Percentiles rank a stretch among this genome's conserved stretches.
Evolutionary conservation across 2,888 invertebrate genomes (phyloP).

Genomic region (Machimus rusticus): DNA sequence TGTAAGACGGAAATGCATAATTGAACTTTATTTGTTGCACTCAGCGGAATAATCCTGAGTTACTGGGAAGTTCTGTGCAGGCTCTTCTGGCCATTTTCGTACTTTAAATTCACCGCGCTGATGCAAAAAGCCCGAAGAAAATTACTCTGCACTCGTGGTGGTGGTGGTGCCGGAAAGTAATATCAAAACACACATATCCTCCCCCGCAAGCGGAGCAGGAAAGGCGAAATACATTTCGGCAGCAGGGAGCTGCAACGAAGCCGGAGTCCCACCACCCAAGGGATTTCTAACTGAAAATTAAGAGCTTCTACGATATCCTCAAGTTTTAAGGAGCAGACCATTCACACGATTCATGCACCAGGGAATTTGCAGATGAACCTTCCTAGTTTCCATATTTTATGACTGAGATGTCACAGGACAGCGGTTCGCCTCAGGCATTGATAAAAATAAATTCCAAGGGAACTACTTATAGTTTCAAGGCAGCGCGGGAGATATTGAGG

Average conservation of each 20-base stretch:
- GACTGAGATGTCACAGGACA: slow-evolving; percentile 27
- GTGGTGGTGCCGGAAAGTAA: background rate
- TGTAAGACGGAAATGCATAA: slow-evolving; percentile 31
- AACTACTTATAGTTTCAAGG: slow-evolving; percentile 10
- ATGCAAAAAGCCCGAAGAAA: slow-evolving; percentile 1
- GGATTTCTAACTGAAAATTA: slow-evolving; percentile 41
- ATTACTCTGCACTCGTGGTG: background rate
- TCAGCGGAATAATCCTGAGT: slow-evolving; percentile 26
- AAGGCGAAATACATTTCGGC: background rate
- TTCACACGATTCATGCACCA: slow-evolving; percentile 35
- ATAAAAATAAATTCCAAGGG: slow-evolving; percentile 28
- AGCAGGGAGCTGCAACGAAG: background rate
- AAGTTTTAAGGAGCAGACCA: slow-evolving; percentile 31
- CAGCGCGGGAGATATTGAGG: background rate
- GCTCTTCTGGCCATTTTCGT: background rate
- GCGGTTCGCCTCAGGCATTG: slow-evolving; percentile 1
- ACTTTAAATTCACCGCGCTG: slow-evolving; percentile 15
- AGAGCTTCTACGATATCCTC: slow-evolving; percentile 32
- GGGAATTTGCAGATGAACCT: slow-evolving; percentile 38
- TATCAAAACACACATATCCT: background rate
- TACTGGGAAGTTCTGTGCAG: slow-evolving; percentile 10
- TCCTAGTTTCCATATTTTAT: slow-evolving; percentile 40
- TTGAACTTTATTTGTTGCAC: slow-evolving; percentile 41
- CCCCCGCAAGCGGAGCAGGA: background rate
- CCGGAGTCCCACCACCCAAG: background rate